phyloP scores from a whole-genome alignment of 2,888 invertebrate genomes.

The Empis stercorea region DNA sequence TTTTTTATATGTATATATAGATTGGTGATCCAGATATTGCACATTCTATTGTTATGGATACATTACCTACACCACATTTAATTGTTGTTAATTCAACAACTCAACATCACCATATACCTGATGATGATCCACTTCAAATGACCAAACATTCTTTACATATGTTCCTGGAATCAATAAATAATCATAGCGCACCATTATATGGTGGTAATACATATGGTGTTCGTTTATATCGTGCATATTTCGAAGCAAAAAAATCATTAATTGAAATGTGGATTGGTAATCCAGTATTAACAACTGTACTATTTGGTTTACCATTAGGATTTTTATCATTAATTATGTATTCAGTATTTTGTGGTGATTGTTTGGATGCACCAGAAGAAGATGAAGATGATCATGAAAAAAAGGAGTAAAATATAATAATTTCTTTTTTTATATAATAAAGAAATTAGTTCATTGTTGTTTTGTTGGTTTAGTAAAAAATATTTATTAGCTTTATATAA shows the following conservation, averaged over 20 bases:
- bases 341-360: slow-evolving; percentile 91
- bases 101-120: slow-evolving; percentile 83
- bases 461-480: too few relatives aligned
- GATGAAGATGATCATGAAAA: slow-evolving; percentile 43
- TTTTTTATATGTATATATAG: slow-evolving; percentile 14
- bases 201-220: slow-evolving; percentile 74
- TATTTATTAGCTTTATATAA: too few relatives aligned
- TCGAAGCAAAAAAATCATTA: slow-evolving; percentile 68
- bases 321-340: slow-evolving; percentile 91
- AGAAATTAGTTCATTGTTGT: neutral
- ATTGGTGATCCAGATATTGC: slow-evolving; percentile 79
- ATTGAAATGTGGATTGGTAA: slow-evolving; percentile 84
- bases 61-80: slow-evolving; percentile 69
- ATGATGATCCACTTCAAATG: slow-evolving; percentile 66
- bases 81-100: slow-evolving; percentile 86
- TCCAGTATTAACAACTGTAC: slow-evolving; percentile 81
- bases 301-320: slow-evolving; percentile 88
- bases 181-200: slow-evolving; percentile 66
- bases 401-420: slow-evolving; percentile 31
- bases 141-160: slow-evolving; percentile 49
- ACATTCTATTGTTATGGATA: slow-evolving; percentile 85
- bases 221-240: slow-evolving; percentile 65
- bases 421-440: neutral
- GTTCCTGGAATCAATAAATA: slow-evolving; percentile 43
- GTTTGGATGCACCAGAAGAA: slow-evolving; percentile 80